Evolutionary conservation across 2,888 invertebrate genomes (phyloP).

Genomic region (Brenthis ino): DNA sequence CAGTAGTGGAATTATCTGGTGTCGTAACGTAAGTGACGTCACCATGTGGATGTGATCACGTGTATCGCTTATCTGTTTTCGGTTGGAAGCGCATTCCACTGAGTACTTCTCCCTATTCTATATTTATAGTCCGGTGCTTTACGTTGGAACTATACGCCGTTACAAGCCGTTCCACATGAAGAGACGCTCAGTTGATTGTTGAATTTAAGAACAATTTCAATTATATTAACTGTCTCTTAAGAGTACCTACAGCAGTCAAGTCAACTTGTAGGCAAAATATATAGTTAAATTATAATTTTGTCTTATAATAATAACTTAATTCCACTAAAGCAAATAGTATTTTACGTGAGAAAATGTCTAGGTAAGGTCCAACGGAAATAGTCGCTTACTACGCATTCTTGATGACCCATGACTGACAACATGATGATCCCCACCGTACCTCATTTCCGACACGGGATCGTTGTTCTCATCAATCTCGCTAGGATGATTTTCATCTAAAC

Average conservation of each 20-base stretch:
- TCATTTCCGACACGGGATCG: constrained; percentile 43
- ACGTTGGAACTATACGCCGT: constrained; percentile 44
- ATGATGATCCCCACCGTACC: constrained; percentile 47
- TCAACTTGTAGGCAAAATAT: too few species aligned
- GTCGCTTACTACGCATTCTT: constrained; percentile 64
- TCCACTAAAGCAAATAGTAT: neutral
- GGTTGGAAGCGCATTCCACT: constrained; percentile 61
- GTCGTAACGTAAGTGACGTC: constrained; percentile 52
- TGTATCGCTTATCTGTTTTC: constrained; percentile 62
- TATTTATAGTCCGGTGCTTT: constrained; percentile 53
- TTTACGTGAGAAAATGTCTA: constrained; percentile 7
- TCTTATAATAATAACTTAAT: neutral
- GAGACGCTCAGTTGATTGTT: constrained; percentile 14
- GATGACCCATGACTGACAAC: constrained; percentile 54
- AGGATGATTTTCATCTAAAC: constrained; percentile 25
- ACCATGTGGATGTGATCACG: constrained; percentile 47
- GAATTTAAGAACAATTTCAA: constrained; percentile 13
- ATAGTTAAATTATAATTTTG: neutral
- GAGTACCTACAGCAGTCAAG: neutral
- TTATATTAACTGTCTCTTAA: constrained; percentile 6
- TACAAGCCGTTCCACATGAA: constrained; percentile 32
- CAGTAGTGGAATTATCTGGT: constrained; percentile 30
- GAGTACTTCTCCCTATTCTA: constrained; percentile 48
- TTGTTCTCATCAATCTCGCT: constrained; percentile 29
- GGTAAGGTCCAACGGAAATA: constrained; percentile 50